Percentiles rank a stretch among this genome's conserved stretches.
phyloP scores from a whole-genome alignment of 30 jellyfish, hydroid and myxozoan genomes.

The Aurelia sp. region DNA sequence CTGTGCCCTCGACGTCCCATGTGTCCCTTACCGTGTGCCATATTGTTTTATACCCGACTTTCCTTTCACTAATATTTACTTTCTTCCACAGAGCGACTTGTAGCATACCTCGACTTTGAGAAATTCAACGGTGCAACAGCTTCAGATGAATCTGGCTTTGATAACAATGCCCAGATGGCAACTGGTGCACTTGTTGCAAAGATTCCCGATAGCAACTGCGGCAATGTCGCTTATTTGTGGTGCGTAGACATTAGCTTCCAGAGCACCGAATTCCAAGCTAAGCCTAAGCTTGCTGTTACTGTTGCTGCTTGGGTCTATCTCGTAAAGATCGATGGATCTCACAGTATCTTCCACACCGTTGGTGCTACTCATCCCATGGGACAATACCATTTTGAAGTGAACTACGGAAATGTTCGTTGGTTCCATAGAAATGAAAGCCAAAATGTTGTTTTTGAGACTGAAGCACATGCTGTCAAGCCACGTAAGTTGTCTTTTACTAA shows the following conservation, averaged over 20 bases:
- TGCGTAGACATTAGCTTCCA: constrained; percentile 69
- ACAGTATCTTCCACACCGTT: constrained; percentile 91
- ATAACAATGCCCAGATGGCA: constrained; percentile 87
- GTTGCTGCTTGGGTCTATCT: constrained; percentile 95
- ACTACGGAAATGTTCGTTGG: constrained; percentile 94
- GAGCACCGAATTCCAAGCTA: constrained; percentile 90
- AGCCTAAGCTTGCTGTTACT: constrained; percentile 91
- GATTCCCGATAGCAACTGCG: constrained; percentile 91
- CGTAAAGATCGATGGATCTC: constrained; percentile 81
- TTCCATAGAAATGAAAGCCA: constrained; percentile 86
- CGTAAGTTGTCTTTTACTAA: constrained; percentile 49
- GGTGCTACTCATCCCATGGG: constrained; percentile 90
- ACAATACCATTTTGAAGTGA: constrained; percentile 92
- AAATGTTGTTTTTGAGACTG: constrained; percentile 89
- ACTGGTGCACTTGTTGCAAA: constrained; percentile 85
- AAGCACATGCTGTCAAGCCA: constrained; percentile 92
- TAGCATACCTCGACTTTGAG: constrained; percentile 89
- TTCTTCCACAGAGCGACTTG: constrained; percentile 84
- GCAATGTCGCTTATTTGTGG: constrained; percentile 94
- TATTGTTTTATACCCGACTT: too few species aligned
- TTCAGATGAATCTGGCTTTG: constrained; percentile 93
- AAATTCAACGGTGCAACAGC: constrained; percentile 79
- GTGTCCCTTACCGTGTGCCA: too few species aligned
- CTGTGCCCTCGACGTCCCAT: too few species aligned
- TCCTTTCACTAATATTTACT: neutral